A percentile compares a stretch with the other conserved stretches of the same genome.
These are phyloP conservation scores for Eupithecia tripunctaria DNA, from an alignment of 2,888 invertebrate genomes.

Conservation along the genomic window DNA sequence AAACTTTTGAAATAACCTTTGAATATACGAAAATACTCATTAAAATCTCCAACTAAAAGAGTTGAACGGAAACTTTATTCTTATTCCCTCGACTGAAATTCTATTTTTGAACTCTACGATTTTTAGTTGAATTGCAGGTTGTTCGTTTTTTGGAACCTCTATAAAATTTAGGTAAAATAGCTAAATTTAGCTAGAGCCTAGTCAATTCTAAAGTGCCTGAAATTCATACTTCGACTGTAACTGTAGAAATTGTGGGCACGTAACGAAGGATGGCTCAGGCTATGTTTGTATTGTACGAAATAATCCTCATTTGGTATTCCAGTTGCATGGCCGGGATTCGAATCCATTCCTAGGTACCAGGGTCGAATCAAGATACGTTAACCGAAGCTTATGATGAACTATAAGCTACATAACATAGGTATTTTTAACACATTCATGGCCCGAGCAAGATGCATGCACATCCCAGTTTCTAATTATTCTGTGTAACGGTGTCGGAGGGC, in stretches of 20 bases:
- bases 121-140: neutral
- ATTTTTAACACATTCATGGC: too few relatives aligned
- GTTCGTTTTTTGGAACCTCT: neutral
- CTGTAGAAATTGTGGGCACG: slow-evolving; percentile 14
- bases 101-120: neutral
- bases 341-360: neutral
- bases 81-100: neutral
- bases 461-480: too few relatives aligned
- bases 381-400: neutral
- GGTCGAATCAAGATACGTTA: neutral
- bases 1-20: neutral
- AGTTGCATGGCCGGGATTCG: slow-evolving; percentile 6
- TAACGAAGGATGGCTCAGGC: slow-evolving; percentile 4
- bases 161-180: neutral
- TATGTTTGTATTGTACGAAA: slow-evolving; percentile 12
- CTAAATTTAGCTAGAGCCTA: too few relatives aligned
- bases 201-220: neutral
- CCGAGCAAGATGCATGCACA: too few relatives aligned
- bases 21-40: neutral
- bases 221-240: neutral
- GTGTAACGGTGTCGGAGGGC: too few relatives aligned
- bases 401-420: neutral
- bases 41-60: neutral
- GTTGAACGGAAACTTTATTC: neutral
- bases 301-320: slow-evolving; percentile 17